Conservation (phyloP, 2,797 vertebrate species). For the Lithobates sylvaticus region DNA sequence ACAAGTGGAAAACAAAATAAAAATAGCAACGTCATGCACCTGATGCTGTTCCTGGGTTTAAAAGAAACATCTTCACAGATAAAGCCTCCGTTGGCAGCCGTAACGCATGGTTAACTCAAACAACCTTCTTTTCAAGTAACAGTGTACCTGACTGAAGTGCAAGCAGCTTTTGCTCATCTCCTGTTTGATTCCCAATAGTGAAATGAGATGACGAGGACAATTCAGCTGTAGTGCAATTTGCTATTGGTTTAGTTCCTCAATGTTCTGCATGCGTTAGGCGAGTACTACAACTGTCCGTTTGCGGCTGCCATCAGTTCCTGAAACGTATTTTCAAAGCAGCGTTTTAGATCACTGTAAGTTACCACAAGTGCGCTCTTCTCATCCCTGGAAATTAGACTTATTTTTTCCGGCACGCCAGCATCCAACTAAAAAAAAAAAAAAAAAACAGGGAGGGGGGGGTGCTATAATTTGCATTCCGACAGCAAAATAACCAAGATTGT, state of each 20-base stretch:
- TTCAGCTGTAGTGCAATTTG: conserved; percentile 95
- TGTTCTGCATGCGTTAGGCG: conserved; percentile 76
- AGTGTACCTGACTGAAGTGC: conserved; percentile 97
- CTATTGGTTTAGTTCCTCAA: conserved; percentile 80
- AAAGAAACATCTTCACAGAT: conserved; percentile 92
- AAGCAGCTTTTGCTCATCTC: conserved; percentile 84
- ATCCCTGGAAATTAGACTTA: conserved; percentile 97
- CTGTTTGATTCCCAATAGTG: conserved; percentile 78
- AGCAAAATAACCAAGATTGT: too few species aligned
- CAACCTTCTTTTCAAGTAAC: conserved; percentile 92
- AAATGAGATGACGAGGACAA: conserved; percentile 82
- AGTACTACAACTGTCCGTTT: conserved; percentile 96
- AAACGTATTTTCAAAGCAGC: conserved; percentile 99
- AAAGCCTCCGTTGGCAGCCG: conserved; percentile 87
- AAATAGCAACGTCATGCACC: conserved; percentile 89
- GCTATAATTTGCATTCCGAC: background rate
- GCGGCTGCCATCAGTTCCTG: conserved; percentile 96
- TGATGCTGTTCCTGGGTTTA: conserved; percentile 89
- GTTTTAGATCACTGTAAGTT: conserved; percentile 98
- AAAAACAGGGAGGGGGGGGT: background rate
- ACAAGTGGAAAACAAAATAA: conserved; percentile 87
- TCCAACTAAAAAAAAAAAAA: conserved; percentile 86
- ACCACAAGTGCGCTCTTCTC: conserved; percentile 99
- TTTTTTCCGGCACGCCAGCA: conserved; percentile 97
- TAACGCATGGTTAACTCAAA: conserved; percentile 81